Evolutionary conservation across 2,797 vertebrate genomes (phyloP), one percentile per base, ranked within the genome.

Genomic region (Cheirogaleus major): DNA sequence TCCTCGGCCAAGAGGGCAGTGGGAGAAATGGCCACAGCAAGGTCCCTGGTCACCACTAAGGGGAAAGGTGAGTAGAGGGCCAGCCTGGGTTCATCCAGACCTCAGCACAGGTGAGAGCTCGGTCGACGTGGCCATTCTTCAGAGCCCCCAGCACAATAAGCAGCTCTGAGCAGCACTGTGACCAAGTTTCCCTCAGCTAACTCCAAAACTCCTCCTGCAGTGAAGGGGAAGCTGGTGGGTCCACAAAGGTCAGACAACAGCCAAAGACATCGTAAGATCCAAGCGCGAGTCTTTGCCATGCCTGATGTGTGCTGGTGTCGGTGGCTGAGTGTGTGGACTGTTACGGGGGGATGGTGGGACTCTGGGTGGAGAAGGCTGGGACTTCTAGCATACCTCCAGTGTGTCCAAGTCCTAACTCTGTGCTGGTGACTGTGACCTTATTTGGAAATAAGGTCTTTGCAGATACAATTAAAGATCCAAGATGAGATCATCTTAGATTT

Each of bases 401-500:
- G 2, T 45, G 45, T 78, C 52, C 2, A 70, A 87, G n/a, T 48
- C 23, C 23, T 70, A 17, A 12, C 35, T 41, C 30, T 4, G 0
- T 22, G 7, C 5, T 27, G 81, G 12, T 41, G 25, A 82, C 8
- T 15, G 2, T 7, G 30, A 35, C 25, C 41, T 83, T 83, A 50
- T 52, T 79, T 89, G 67, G 70, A 91, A 87, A 75, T 23, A 69
- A 14, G 20, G 41, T 27, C 23, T 87, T 72, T 61, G 59, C 38
- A 65, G 27, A 79, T 25, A 13, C 8, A 38, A 81, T 67, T n/a
- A 72, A 59, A 4, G 57, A 59, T 59, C 23, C 25, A 27, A 85
- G 41, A 67, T 32, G n/a, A 75, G 17, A 89, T 87, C 43, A 73
- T 91, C 45, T 55, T 52, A 12, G 59, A 91, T 59, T 70, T 55